Evolutionary conservation across 2,113 vertebrate genomes (phyloP).

Genomic region (Condylura cristata): DNA sequence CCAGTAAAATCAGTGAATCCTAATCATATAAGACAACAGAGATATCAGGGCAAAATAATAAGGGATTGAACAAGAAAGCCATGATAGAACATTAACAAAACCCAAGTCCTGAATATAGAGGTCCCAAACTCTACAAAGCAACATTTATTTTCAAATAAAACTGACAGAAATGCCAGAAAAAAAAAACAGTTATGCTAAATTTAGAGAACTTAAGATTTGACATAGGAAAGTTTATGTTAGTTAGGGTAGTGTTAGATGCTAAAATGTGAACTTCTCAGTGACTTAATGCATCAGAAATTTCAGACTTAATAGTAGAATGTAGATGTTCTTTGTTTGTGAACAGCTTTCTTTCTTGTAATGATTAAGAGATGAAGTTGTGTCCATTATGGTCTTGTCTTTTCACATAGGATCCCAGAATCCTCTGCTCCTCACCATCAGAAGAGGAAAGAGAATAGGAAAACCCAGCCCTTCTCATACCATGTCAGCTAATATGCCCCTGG

Average conservation of each 20-base stretch:
- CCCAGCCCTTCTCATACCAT: background rate
- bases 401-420: background rate
- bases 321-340: background rate
- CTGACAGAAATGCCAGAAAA: background rate
- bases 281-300: background rate
- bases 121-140: background rate
- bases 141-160: conserved; percentile 31
- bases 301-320: background rate
- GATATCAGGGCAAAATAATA: background rate
- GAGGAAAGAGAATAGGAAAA: background rate
- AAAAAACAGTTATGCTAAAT: background rate
- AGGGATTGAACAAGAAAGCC: background rate
- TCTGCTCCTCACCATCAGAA: background rate
- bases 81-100: conserved; percentile 13
- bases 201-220: conserved; percentile 22
- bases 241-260: background rate
- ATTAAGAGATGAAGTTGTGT: background rate
- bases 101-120: background rate
- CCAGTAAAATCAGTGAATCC: background rate
- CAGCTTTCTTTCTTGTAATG: background rate
- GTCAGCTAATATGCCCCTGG: background rate
- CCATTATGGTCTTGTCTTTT: background rate
- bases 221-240: background rate
- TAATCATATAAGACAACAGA: conserved; percentile 38
- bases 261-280: background rate